These are phyloP conservation scores for Pissodes strobi DNA, from an alignment of 1,140 invertebrate species.

Conservation along the genomic window DNA sequence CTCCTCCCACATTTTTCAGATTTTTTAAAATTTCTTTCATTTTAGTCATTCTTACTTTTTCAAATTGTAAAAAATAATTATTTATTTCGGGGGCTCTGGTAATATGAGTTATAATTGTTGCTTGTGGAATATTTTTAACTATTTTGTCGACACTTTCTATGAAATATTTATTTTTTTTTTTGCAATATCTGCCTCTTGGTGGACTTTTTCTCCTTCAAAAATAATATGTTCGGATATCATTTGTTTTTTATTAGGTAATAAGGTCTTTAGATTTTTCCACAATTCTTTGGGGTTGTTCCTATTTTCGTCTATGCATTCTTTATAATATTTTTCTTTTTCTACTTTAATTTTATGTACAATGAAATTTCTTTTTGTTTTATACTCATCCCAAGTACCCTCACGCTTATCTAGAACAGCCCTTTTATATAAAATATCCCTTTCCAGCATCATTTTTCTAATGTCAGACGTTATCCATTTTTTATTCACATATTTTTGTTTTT, in stretches of 20 bases:
- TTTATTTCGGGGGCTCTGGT: no score
- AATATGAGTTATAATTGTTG: no score
- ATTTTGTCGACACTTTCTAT: no score
- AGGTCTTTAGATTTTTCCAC: neutral
- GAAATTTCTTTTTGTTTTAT: neutral
- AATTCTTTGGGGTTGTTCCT: neutral
- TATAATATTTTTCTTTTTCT: slow-evolving; percentile 11
- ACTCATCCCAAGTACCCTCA: neutral
- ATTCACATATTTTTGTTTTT: neutral
- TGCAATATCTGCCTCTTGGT: no score
- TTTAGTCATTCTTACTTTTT: no score
- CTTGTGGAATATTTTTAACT: no score
- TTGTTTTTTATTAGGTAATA: neutral
- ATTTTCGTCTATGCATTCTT: neutral
- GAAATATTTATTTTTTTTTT: no score
- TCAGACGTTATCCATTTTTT: slow-evolving; percentile 4
- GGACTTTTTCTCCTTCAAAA: neutral
- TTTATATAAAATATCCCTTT: neutral
- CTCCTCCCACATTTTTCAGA: slow-evolving; percentile 6
- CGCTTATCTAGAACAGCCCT: neutral
- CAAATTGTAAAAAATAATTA: no score
- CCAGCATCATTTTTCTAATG: neutral
- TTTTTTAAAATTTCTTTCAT: neutral
- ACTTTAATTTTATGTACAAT: neutral
- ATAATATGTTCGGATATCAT: neutral